Evolutionary conservation across 1,140 invertebrate species (phyloP).

Genomic region (Leucophenga varia): DNA sequence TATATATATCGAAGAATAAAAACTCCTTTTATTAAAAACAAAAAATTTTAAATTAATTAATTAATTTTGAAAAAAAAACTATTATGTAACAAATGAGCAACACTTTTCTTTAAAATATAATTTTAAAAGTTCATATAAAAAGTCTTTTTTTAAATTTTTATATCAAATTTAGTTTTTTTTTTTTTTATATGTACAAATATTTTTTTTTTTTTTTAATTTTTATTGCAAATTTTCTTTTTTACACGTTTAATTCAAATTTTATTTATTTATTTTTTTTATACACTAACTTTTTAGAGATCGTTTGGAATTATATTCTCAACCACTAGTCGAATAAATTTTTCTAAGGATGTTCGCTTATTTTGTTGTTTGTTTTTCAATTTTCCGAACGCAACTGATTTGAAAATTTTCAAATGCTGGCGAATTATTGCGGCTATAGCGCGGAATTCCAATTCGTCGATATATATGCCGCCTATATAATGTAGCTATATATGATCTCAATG

Average conservation of each 20-base stretch:
- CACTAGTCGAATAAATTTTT: slow-evolving; percentile 37
- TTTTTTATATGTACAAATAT: slow-evolving; percentile 8
- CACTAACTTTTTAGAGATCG: slow-evolving; percentile 36
- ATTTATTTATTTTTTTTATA: slow-evolving; percentile 15
- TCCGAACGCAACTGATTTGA: slow-evolving; percentile 57
- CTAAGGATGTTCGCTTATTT: slow-evolving; percentile 36
- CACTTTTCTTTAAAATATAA: slow-evolving; percentile 8
- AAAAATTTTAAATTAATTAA: slow-evolving; percentile 31
- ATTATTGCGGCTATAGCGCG: slow-evolving; percentile 47
- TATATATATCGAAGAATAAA: slow-evolving; percentile 45
- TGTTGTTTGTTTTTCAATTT: slow-evolving; percentile 57
- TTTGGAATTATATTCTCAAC: slow-evolving; percentile 23
- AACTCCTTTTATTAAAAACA: slow-evolving; percentile 41
- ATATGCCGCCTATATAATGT: slow-evolving; percentile 1
- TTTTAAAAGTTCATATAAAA: slow-evolving; percentile 12
- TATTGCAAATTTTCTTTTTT: slow-evolving; percentile 39
- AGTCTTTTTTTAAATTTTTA: slow-evolving; percentile 8
- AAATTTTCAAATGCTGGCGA: slow-evolving; percentile 52
- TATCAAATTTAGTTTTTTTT: slow-evolving; percentile 13
- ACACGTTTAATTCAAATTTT: slow-evolving; percentile 45
- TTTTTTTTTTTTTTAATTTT: slow-evolving; percentile 13
- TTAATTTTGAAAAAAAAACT: slow-evolving; percentile 26
- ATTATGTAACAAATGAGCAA: slow-evolving; percentile 19
- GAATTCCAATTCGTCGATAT: slow-evolving; percentile 48
- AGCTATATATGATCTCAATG: not conserved